Evolutionary conservation across 2,888 invertebrate species (phyloP).

Genomic region (Physocephala rufipes): DNA sequence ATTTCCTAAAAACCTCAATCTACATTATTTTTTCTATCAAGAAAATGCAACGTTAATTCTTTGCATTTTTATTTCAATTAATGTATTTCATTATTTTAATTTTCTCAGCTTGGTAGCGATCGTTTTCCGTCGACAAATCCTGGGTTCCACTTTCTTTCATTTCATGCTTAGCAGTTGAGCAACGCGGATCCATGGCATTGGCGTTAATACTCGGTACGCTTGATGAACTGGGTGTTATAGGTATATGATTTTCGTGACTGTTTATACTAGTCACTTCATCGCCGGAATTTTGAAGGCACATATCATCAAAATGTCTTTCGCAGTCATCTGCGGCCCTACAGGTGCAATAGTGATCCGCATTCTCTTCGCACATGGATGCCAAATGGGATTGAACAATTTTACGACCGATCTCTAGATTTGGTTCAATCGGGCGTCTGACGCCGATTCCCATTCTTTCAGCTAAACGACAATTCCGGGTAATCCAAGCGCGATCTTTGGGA

Average conservation of each 20-base stretch:
- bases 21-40: not conserved
- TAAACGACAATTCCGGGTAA: constrained; percentile 2
- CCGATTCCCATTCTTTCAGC: not conserved
- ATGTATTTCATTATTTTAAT: constrained; percentile 6
- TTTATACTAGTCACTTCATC: not conserved
- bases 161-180: not conserved
- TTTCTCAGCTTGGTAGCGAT: not conserved
- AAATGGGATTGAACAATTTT: constrained; percentile 12
- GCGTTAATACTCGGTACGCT: constrained; percentile 3
- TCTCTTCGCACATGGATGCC: not conserved
- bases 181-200: not conserved
- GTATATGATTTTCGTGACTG: not conserved
- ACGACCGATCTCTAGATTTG: not conserved
- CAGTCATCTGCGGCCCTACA: constrained; percentile 6
- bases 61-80: not conserved
- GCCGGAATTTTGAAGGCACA: not conserved
- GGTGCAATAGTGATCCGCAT: not conserved
- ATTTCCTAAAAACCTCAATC: not conserved
- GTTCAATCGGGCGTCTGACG: not conserved
- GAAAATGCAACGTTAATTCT: not conserved
- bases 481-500: constrained; percentile 16
- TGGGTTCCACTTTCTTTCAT: not conserved
- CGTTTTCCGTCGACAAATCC: not conserved
- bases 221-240: constrained; percentile 19
- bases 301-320: constrained; percentile 14